A percentile compares a stretch with the other conserved stretches of the same genome.
These are phyloP conservation scores for Hippasteria phrygiana DNA, from an alignment of 53 echinoderm and acorn worm species.

Conservation along the genomic window DNA sequence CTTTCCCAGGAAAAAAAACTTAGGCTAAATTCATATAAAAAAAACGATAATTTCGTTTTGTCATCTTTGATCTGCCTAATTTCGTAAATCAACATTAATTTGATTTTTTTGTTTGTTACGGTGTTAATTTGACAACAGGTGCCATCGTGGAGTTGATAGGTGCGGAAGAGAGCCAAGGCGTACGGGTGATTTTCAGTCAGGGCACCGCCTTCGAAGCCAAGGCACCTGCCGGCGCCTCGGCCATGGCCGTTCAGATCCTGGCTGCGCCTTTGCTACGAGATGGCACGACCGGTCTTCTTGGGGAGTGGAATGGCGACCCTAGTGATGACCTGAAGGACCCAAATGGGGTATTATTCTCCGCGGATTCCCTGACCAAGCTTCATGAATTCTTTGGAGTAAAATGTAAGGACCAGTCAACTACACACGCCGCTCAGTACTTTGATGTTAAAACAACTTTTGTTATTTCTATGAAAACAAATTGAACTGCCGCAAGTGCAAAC, in stretches of 20 bases:
- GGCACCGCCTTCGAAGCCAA: conserved; percentile 76
- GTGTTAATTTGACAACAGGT: conserved; percentile 31
- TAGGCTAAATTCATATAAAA: too few relatives aligned
- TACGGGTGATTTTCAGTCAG: conserved; percentile 75
- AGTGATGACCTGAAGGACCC: conserved; percentile 80
- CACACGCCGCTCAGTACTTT: too few relatives aligned
- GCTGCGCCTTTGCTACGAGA: conserved; percentile 65
- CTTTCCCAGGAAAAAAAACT: too few relatives aligned
- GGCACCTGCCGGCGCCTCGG: conserved; percentile 63
- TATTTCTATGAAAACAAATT: too few relatives aligned
- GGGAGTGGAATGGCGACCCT: conserved; percentile 84
- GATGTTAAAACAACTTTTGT: too few relatives aligned
- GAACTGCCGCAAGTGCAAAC: too few relatives aligned
- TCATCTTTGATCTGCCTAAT: too few relatives aligned
- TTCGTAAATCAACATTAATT: too few relatives aligned
- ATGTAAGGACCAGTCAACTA: conserved; percentile 63
- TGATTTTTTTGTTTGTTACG: too few relatives aligned
- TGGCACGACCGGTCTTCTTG: conserved; percentile 74
- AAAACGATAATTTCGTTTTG: too few relatives aligned
- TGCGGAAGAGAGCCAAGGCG: conserved; percentile 54
- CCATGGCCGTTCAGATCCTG: conserved; percentile 74
- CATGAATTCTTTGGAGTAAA: conserved; percentile 71
- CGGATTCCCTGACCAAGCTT: conserved; percentile 40
- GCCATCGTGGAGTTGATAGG: conserved; percentile 61
- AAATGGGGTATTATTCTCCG: conserved; percentile 29